Evolutionary conservation across 2,888 invertebrate genomes (phyloP).

Genomic region (Erebia ligea): DNA sequence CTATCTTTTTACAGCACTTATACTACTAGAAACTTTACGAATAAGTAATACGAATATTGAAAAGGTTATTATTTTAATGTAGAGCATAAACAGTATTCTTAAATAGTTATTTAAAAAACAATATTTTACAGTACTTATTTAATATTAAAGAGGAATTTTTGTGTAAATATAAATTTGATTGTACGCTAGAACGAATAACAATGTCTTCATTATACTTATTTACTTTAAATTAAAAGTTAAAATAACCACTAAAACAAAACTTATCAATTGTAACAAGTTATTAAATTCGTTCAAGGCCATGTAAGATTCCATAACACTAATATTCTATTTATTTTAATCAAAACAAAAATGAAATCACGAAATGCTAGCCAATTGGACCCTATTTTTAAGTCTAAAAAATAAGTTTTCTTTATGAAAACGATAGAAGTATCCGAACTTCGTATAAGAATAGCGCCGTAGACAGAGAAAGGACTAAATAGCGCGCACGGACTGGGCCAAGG

Average conservation of each 20-base stretch:
- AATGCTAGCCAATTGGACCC: conserved; percentile 71
- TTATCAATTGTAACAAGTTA: conserved; percentile 23
- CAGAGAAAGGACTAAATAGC: no score
- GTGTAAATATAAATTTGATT: conserved; percentile 14
- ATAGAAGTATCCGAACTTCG: conserved; percentile 11
- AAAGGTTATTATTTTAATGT: conserved; percentile 13
- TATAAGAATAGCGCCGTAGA: neutral
- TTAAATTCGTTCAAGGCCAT: conserved; percentile 36
- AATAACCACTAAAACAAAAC: conserved; percentile 2
- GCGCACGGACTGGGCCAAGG: no score
- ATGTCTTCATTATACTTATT: neutral
- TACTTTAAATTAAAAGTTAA: conserved; percentile 1
- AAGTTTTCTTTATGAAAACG: conserved; percentile 22
- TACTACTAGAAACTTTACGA: conserved; percentile 46
- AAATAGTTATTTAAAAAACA: neutral
- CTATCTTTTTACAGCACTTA: conserved; percentile 46
- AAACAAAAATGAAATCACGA: conserved; percentile 48
- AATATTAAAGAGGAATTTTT: neutral
- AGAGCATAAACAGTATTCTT: conserved; percentile 3
- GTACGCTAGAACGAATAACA: conserved; percentile 23
- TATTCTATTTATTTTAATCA: conserved; percentile 20
- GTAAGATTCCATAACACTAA: conserved; percentile 26
- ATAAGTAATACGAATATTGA: neutral
- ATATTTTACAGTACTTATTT: neutral
- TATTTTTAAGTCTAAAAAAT: conserved; percentile 59